Conservation (phyloP, 1,140 invertebrate species). For the Drosophila guanche region DNA sequence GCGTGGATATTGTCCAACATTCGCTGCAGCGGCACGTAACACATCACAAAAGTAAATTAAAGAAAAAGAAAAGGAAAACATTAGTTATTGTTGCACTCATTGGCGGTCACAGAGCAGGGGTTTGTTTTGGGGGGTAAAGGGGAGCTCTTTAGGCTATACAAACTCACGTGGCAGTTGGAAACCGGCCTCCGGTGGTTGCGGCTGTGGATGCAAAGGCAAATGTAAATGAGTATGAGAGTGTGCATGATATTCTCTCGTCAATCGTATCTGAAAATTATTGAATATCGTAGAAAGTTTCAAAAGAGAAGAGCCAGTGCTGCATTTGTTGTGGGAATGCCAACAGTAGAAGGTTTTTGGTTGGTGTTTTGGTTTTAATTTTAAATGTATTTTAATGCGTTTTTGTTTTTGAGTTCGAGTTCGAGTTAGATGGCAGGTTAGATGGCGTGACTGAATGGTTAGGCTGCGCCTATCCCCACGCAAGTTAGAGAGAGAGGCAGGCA, state of each 20-base stretch:
- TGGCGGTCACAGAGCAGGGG: constrained; percentile 1
- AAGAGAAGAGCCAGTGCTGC: constrained; percentile 75
- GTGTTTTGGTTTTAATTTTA: constrained; percentile 43
- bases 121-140: not conserved
- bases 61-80: not conserved
- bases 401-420: no score
- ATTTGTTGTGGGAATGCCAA: constrained; percentile 33
- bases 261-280: constrained; percentile 84
- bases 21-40: constrained; percentile 57
- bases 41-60: not conserved
- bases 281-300: constrained; percentile 82
- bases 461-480: constrained; percentile 9
- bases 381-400: constrained; percentile 5
- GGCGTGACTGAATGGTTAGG: constrained; percentile 44
- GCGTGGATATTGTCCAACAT: constrained; percentile 83
- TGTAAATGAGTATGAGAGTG: constrained; percentile 94
- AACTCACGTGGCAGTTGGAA: constrained; percentile 84
- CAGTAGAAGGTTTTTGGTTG: constrained; percentile 43
- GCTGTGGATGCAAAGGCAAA: constrained; percentile 92
- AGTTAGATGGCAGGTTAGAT: constrained; percentile 39
- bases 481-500: constrained; percentile 20
- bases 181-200: constrained; percentile 88
- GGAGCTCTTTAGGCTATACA: constrained; percentile 69
- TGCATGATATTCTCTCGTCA: constrained; percentile 84
- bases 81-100: constrained; percentile 9